Evolutionary conservation across 2,797 vertebrate genomes (phyloP), one percentile per base, ranked within the genome.

Genomic region (Peromyscus melanophrys): DNA sequence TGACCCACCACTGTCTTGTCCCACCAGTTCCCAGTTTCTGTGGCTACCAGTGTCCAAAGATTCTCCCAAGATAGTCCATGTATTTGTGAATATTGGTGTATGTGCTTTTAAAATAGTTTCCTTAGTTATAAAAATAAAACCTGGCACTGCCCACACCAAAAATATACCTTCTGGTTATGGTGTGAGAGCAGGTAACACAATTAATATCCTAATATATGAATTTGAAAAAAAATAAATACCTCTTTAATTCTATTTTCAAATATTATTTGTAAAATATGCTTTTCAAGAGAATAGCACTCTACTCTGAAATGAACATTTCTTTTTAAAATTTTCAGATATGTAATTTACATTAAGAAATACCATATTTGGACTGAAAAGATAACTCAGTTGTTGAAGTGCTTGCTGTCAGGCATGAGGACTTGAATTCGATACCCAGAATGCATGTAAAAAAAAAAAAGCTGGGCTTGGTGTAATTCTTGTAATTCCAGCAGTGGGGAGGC

Each of bases 221-320:
- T 65, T 29, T 65, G 61, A n/a, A 86, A 27, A 49, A 49, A 31
- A 69, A 65, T 21, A 69, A 86, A 55, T 55, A 55, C 43, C 31
- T 69, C 19, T 43, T 57, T 25, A 40, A 63, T 83, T 34, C 23
- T 57, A 83, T 88, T 96, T 91, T 95, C 49, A 67, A 86, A 52
- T 85, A 63, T 71, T 27, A 34, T 17, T 82, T 88, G 55, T 90
- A 25, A 93, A 92, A 80, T n/a, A 78, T 13, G n/a, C 7, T 59
- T 90, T 94, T 95, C 49, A 84, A n/a, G 80, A 76, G 95, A 94
- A 95, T 67, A 78, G 87, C 71, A n/a, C 84, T 90, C 34, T 69
- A 86, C 63, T 49, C 17, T n/a, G 63, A 86, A 65, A 86, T 25
- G 31, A 69, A 14, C 31, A 69, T 52, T 67, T 46, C 61, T 65